Percentiles rank a stretch among this genome's conserved stretches.
These are phyloP conservation scores for Pollenia amentaria DNA, from an alignment of 2,888 invertebrate species.

Conservation along the genomic window DNA sequence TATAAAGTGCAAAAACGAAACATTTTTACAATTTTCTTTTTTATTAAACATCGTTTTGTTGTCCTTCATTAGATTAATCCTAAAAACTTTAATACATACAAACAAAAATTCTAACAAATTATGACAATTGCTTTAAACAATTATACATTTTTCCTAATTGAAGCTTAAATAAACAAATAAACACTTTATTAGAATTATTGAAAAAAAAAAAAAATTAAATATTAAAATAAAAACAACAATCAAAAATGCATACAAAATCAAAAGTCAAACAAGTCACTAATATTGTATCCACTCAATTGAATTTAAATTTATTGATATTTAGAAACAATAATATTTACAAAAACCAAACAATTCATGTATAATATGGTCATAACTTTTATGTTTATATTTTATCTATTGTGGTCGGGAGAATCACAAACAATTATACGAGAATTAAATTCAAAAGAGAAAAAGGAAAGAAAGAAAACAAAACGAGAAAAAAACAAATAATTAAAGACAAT, in stretches of 20 bases:
- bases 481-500: conserved; percentile 57
- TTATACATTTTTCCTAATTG: too few species aligned
- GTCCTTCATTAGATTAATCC: too few species aligned
- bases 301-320: conserved; percentile 17
- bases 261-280: not conserved
- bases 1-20: too few species aligned
- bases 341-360: not conserved
- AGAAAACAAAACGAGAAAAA: not conserved
- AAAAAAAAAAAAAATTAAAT: too few species aligned
- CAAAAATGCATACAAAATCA: not conserved
- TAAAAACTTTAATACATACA: too few species aligned
- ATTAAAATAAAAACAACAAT: not conserved
- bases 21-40: too few species aligned
- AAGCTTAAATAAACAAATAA: too few species aligned
- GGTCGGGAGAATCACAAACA: not conserved
- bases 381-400: not conserved
- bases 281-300: not conserved
- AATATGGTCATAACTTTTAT: conserved; percentile 17
- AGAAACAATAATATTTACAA: not conserved
- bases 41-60: too few species aligned
- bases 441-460: not conserved
- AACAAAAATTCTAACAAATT: too few species aligned
- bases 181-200: too few species aligned
- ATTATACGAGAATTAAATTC: not conserved
- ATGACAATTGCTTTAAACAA: too few species aligned